A percentile compares a stretch with the other conserved stretches of the same genome.
Conservation (phyloP, 2,113 vertebrate genomes). For the Otis tarda region DNA sequence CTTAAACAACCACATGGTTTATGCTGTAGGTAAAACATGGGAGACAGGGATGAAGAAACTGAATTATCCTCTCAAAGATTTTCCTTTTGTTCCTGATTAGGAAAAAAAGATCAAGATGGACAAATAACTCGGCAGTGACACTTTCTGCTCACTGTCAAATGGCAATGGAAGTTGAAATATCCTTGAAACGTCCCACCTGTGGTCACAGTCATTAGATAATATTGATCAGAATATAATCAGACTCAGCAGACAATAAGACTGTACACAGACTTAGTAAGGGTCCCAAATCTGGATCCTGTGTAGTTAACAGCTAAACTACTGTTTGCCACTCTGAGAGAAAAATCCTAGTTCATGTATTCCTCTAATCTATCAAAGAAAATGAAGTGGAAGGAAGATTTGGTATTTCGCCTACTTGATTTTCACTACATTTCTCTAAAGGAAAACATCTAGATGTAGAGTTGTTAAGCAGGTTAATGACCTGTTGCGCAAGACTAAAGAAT, state of each 20-base stretch:
- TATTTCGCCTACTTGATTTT: not conserved
- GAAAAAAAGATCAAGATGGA: not conserved
- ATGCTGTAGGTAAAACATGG: not conserved
- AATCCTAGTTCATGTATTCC: not conserved
- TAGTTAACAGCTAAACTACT: not conserved
- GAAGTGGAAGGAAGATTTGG: not conserved
- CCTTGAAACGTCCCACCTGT: not conserved
- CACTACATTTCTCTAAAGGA: not conserved
- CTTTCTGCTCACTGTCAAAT: not conserved
- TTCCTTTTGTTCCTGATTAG: not conserved
- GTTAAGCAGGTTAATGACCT: slow-evolving; percentile 44
- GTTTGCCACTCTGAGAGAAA: not conserved
- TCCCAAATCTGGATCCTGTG: not conserved
- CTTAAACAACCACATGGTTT: not conserved
- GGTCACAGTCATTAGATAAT: not conserved
- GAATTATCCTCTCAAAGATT: not conserved
- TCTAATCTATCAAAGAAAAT: not conserved
- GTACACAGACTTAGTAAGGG: not conserved
- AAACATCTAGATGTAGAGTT: slow-evolving; percentile 23
- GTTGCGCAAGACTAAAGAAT: slow-evolving; percentile 16
- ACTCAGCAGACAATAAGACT: not conserved
- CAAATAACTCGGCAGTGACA: not conserved
- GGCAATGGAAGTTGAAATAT: not conserved
- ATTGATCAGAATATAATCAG: not conserved
- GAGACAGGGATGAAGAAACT: not conserved